phyloP scores from a whole-genome alignment of 2,113 vertebrate genomes.

The Apodemus sylvaticus region DNA sequence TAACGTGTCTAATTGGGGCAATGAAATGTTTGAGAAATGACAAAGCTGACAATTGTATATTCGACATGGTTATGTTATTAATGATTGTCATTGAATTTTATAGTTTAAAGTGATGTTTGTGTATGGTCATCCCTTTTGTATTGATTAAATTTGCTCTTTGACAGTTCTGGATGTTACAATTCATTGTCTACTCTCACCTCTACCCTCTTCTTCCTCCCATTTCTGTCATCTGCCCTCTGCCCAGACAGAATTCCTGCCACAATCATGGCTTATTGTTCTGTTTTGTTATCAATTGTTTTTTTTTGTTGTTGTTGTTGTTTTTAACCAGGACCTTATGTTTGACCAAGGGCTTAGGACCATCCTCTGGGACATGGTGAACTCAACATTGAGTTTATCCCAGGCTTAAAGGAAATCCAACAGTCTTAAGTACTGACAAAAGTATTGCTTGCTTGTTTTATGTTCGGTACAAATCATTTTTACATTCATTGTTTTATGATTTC shows the following conservation, averaged over 20 bases:
- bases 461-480: neutral
- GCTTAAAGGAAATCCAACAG: constrained; percentile 14
- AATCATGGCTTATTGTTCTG: neutral
- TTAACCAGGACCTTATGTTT: neutral
- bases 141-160: neutral
- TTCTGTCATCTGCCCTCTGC: neutral
- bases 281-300: neutral
- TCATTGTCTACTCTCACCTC: neutral
- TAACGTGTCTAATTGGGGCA: neutral
- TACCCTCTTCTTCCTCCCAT: neutral
- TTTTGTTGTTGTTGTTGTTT: neutral
- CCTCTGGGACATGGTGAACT: neutral
- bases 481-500: neutral
- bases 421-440: neutral
- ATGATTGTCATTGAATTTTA: neutral
- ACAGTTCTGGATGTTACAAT: neutral
- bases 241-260: too few species aligned
- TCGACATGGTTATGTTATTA: neutral
- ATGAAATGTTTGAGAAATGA: neutral
- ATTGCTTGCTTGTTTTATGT: neutral
- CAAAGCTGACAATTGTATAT: neutral
- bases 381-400: neutral
- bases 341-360: neutral
- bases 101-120: too few species aligned
- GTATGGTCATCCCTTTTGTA: neutral